Evolutionary conservation across 2,113 vertebrate genomes (phyloP).

Genomic region (Panthera uncia): DNA sequence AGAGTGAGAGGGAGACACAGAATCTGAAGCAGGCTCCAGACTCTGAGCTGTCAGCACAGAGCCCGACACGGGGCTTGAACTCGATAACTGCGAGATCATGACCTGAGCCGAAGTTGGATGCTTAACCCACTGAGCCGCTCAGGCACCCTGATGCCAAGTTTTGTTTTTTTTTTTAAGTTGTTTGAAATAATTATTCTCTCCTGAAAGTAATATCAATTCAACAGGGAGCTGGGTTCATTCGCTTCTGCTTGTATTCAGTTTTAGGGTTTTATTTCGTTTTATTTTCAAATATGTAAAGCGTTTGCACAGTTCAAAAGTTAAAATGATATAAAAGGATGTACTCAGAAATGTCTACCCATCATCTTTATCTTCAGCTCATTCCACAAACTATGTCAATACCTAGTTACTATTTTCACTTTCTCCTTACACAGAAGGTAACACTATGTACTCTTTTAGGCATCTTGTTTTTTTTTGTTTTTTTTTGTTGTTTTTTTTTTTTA

Average conservation of each 20-base stretch:
- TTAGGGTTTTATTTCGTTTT: not conserved
- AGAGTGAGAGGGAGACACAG: too few relatives aligned
- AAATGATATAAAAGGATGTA: not conserved
- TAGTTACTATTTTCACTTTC: not conserved
- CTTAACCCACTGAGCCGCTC: too few relatives aligned
- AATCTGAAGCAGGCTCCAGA: too few relatives aligned
- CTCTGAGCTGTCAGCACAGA: too few relatives aligned
- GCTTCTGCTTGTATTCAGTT: not conserved
- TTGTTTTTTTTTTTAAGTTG: not conserved
- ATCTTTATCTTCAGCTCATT: not conserved
- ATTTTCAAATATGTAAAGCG: not conserved
- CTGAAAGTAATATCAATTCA: not conserved
- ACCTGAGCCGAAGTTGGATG: too few relatives aligned
- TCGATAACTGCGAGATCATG: too few relatives aligned
- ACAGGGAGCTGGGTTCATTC: not conserved
- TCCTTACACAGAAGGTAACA: not conserved
- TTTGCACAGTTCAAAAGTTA: not conserved
- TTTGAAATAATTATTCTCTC: not conserved
- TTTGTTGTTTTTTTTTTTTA: too few relatives aligned
- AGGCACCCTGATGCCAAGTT: too few relatives aligned
- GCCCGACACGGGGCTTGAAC: accelerated
- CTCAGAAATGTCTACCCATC: not conserved
- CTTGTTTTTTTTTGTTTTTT: not conserved
- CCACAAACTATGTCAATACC: not conserved
- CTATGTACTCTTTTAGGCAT: not conserved